Conservation (phyloP, 2,797 vertebrate genomes). For the Buceros bicornis region DNA sequence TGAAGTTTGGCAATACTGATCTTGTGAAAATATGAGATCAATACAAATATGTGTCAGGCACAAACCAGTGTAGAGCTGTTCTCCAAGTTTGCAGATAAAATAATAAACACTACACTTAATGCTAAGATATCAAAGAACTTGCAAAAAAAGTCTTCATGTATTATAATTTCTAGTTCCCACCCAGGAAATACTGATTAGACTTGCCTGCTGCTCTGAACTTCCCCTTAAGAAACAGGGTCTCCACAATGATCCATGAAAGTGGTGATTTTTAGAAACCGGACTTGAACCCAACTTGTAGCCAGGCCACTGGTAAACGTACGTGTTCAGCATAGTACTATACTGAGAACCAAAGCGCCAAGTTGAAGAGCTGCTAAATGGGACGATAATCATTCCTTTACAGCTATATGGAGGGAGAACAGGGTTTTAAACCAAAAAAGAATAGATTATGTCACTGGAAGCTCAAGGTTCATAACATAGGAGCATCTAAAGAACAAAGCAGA, state of each 20-base stretch:
- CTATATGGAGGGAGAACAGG: not conserved
- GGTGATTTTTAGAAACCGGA: not conserved
- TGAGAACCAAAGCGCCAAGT: not conserved
- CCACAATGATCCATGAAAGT: not conserved
- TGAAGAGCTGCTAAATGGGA: not conserved
- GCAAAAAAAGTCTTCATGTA: not conserved
- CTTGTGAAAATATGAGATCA: not conserved
- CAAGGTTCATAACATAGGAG: not conserved
- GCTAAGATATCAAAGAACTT: not conserved
- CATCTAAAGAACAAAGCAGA: not conserved
- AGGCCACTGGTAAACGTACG: not conserved
- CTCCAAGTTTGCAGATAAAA: not conserved
- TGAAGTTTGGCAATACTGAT: not conserved
- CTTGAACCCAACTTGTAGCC: not conserved
- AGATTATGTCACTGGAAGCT: not conserved
- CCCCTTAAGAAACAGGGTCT: not conserved
- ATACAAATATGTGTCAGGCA: not conserved
- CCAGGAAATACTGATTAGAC: not conserved
- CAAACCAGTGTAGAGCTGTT: not conserved
- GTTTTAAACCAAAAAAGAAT: not conserved
- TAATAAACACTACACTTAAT: not conserved
- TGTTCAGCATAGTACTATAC: fast-evolving
- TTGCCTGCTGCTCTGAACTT: not conserved
- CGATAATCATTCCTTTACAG: not conserved
- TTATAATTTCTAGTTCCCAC: not conserved